A percentile compares a stretch with the other conserved stretches of the same genome.
Evolutionary conservation across 1,140 invertebrate genomes (phyloP).

Genomic region (Drosophila tani): DNA sequence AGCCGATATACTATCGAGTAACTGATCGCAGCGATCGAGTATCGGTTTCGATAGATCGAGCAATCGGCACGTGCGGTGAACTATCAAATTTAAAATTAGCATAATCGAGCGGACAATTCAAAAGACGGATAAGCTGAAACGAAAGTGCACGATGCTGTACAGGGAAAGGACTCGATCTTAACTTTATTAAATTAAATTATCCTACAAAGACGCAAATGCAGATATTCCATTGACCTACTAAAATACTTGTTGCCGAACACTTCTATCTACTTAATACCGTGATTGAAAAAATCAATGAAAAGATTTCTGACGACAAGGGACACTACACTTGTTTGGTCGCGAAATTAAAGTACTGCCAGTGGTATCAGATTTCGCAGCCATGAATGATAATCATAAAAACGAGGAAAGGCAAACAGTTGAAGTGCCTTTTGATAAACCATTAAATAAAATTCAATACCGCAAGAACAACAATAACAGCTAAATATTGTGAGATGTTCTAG

Average conservation of each 20-base stretch:
- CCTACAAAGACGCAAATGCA: not conserved
- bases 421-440: conserved; percentile 84
- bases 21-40: too few relatives aligned
- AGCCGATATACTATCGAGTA: too few relatives aligned
- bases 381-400: conserved; percentile 66
- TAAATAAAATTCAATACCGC: conserved; percentile 74
- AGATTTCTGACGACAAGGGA: not conserved
- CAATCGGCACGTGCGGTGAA: too few relatives aligned
- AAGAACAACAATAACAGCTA: conserved; percentile 37
- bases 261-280: not conserved
- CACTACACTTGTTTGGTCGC: conserved; percentile 40
- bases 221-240: not conserved
- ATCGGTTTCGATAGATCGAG: too few relatives aligned
- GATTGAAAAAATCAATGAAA: conserved; percentile 2
- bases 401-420: conserved; percentile 71
- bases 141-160: too few relatives aligned
- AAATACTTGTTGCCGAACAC: not conserved
- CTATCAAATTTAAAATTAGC: too few relatives aligned
- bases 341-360: conserved; percentile 18
- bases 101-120: too few relatives aligned
- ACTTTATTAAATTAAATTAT: not conserved
- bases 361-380: conserved; percentile 50
- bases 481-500: conserved; percentile 1
- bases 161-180: too few relatives aligned
- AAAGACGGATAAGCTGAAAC: too few relatives aligned